Evolutionary conservation across 2,888 invertebrate species (phyloP).

Genomic region (Elysia crispata): DNA sequence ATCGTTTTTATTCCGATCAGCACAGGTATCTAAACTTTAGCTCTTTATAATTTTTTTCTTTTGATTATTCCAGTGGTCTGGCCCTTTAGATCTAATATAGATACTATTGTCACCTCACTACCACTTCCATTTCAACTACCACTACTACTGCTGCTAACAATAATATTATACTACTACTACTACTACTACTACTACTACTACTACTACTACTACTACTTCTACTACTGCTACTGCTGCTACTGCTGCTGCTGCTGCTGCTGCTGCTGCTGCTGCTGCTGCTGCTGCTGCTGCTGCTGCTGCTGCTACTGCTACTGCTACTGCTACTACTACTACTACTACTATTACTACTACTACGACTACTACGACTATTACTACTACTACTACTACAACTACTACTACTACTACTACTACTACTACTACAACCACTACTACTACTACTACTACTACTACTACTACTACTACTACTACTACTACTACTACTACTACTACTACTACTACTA

Average conservation of each 20-base stretch:
- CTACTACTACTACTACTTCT: not conserved
- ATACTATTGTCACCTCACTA: no score
- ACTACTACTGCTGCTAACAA: not conserved
- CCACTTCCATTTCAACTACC: not conserved
- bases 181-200: not conserved
- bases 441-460: not conserved
- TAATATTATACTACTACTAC: not conserved
- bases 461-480: not conserved
- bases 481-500: no score
- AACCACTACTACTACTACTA: no score
- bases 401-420: no score
- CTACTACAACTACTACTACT: slow-evolving; percentile 1
- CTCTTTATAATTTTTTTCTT: no score
- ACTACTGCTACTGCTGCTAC: not conserved
- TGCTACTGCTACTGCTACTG: not conserved
- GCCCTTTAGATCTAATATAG: no score
- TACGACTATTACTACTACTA: no score
- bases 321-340: no score
- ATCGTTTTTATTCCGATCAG: no score
- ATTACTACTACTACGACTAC: no score
- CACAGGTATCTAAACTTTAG: no score
- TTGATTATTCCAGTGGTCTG: no score
- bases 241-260: not conserved
- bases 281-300: not conserved
- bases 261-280: not conserved